phyloP scores from a whole-genome alignment of 2,888 invertebrate species.

The Helobdella robusta region DNA sequence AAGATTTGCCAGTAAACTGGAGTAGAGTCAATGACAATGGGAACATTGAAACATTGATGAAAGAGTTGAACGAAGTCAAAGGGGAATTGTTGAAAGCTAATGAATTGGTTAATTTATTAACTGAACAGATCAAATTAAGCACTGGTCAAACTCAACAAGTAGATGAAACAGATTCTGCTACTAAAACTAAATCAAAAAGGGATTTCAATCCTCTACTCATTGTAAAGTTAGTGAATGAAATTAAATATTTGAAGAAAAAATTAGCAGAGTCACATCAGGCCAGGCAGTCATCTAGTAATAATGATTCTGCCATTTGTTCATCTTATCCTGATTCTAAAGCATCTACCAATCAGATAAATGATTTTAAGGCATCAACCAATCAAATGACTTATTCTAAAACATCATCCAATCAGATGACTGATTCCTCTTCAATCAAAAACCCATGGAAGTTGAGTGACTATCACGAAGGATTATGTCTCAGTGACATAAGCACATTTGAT shows the following conservation, averaged over 20 bases:
- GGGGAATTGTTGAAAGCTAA: neutral
- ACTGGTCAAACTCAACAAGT: neutral
- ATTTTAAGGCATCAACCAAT: too few species aligned
- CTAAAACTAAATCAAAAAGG: neutral
- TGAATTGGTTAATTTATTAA: neutral
- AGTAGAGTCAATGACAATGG: too few species aligned
- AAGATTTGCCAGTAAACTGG: too few species aligned
- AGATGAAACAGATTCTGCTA: neutral
- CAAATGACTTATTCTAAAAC: too few species aligned
- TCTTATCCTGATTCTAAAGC: neutral
- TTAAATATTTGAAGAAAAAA: neutral
- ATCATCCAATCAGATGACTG: too few species aligned
- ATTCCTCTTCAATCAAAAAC: neutral
- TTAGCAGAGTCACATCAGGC: neutral
- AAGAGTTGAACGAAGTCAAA: neutral
- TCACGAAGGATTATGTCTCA: neutral
- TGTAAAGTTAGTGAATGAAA: neutral
- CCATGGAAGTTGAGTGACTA: neutral
- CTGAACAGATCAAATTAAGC: slow-evolving; percentile 4
- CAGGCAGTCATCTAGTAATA: too few species aligned
- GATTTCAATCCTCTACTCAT: slow-evolving; percentile 5
- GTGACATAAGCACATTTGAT: neutral
- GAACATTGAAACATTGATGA: too few species aligned
- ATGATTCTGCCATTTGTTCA: too few species aligned
- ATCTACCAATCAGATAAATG: too few species aligned